A percentile compares a stretch with the other conserved stretches of the same genome.
phyloP scores from a whole-genome alignment of 1,140 invertebrate species.

The Drosophila ohnishii region DNA sequence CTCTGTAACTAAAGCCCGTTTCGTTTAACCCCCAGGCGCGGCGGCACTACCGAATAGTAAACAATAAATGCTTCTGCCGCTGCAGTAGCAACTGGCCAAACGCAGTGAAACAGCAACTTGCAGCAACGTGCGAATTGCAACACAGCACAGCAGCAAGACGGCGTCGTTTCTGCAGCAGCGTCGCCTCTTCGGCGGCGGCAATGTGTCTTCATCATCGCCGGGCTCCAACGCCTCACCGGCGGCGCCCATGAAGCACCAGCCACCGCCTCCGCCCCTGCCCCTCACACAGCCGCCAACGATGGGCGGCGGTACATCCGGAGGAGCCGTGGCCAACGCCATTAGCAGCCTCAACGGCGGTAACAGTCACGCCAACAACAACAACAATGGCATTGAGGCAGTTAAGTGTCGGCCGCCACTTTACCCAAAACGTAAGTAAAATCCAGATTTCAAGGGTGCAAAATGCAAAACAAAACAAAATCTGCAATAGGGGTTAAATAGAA shows the following conservation, averaged over 20 bases:
- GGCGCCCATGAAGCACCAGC: conserved; percentile 59
- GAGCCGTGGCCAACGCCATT: conserved; percentile 51
- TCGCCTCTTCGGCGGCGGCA: conserved; percentile 67
- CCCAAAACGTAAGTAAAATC: conserved; percentile 71
- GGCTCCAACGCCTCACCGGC: conserved; percentile 15
- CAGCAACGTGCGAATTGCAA: conserved; percentile 16
- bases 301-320: conserved; percentile 14
- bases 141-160: conserved; percentile 51
- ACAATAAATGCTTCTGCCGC: conserved; percentile 6
- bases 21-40: conserved; percentile 6
- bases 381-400: conserved; percentile 38
- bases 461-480: neutral
- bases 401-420: conserved; percentile 62
- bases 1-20: conserved; percentile 9
- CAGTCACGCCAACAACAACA: conserved; percentile 25
- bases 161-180: conserved; percentile 74
- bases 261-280: conserved; percentile 53
- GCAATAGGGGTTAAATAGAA: neutral
- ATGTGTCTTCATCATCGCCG: conserved; percentile 29
- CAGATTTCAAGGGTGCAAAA: conserved; percentile 3
- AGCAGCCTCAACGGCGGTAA: conserved; percentile 42
- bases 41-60: neutral
- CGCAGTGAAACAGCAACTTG: conserved; percentile 4
- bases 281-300: conserved; percentile 53
- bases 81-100: conserved; percentile 8